phyloP scores from a whole-genome alignment of 2,113 vertebrate species.

The Lichenostomus cassidix region DNA sequence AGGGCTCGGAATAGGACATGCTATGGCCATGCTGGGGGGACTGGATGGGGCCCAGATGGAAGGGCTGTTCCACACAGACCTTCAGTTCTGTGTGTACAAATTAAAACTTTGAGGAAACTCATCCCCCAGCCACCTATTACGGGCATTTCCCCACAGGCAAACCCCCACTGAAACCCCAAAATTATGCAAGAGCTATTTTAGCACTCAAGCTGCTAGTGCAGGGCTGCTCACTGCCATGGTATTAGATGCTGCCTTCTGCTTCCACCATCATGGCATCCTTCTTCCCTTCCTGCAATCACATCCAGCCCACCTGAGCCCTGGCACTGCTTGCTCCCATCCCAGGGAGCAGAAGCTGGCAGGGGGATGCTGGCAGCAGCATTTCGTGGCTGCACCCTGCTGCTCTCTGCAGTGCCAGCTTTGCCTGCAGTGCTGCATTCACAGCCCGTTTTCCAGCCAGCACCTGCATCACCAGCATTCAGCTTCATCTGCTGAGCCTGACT shows the following conservation, averaged over 20 bases:
- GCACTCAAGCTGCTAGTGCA: accelerated
- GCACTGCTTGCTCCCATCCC: background rate
- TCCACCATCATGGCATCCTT: background rate
- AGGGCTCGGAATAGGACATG: background rate
- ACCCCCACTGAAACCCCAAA: background rate
- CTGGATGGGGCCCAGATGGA: background rate
- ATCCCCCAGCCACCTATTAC: background rate
- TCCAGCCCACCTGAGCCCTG: background rate
- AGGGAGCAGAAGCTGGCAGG: background rate
- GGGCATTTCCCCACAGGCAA: background rate
- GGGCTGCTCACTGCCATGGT: background rate
- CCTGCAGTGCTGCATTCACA: background rate
- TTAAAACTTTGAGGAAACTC: background rate
- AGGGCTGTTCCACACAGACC: background rate
- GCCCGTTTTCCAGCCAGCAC: background rate
- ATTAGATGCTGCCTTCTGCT: background rate
- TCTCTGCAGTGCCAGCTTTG: background rate
- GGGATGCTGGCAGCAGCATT: background rate
- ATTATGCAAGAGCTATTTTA: background rate
- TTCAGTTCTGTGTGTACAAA: background rate
- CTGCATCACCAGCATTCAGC: background rate
- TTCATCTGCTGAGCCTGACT: background rate
- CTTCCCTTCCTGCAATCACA: background rate
- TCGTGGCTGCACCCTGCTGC: no score
- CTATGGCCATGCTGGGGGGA: background rate